A percentile compares a stretch with the other conserved stretches of the same genome.
Conservation (phyloP, 1,140 invertebrate species). For the Subanguina moxae region DNA sequence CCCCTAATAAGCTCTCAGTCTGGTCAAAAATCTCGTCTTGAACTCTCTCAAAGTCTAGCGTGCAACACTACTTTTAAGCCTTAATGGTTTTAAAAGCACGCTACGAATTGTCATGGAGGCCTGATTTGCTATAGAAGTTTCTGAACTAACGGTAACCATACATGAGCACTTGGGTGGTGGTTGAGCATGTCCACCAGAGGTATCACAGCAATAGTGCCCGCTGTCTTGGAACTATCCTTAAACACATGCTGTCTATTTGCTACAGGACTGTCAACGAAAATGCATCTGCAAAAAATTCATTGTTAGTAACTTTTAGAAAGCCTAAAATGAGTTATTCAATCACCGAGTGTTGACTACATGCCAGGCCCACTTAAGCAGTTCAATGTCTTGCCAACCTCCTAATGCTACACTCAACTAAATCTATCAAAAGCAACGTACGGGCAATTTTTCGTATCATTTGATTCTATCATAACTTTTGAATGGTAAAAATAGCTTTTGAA, state of each 20-base stretch:
- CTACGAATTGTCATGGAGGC: no score
- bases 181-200: conserved; percentile 77
- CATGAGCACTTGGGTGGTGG: conserved; percentile 66
- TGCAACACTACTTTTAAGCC: no score
- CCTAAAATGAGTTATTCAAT: background rate
- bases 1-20: no score
- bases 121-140: no score
- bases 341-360: conserved; percentile 72
- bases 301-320: background rate
- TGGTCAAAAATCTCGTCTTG: no score
- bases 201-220: conserved; percentile 68
- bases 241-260: conserved; percentile 18
- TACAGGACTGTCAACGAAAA: conserved; percentile 61
- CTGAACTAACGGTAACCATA: conserved; percentile 16
- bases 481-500: no score
- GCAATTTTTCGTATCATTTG: background rate
- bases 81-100: no score
- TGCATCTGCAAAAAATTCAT: conserved; percentile 59
- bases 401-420: background rate
- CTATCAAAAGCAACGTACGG: background rate
- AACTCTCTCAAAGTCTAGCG: no score
- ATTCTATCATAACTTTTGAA: conserved; percentile 2
- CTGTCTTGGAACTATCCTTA: conserved; percentile 41
- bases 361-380: conserved; percentile 64
- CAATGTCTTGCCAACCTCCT: background rate